Base-by-base conservation (phyloP, 2,797 vertebrate genomes). In the Siniperca undulata region DNA sequence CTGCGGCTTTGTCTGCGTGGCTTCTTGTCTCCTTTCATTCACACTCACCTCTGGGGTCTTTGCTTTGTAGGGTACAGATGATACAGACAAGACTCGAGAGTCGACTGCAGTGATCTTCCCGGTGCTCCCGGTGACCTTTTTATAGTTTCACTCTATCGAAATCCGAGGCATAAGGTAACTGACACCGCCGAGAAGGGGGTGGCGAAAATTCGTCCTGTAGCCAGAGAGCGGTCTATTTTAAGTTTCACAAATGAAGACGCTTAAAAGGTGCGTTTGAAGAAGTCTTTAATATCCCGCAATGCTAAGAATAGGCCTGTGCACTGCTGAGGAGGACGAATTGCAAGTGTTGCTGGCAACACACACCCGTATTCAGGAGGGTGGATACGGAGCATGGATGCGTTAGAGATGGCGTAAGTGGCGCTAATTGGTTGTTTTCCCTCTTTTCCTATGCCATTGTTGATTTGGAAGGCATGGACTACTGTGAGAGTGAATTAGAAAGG, bases 211-310 rank as follows among this genome's bases (percentile, higher is more conserved):
- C 75, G 72, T 67, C 88, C 92, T 68, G 86, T 74, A 58, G 93
- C 89, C 89, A 91, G 86, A 86, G 89, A 81, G 84, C 27, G 12
- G 68, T 93, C 96, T 97, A 97, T 97, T 96, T 96, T 96, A 92
- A 92, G 94, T 95, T 94, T 91, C 93, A 94, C 95, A 96, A 95
- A 94, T 90, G 93, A 96, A 96, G 96, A 96, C 95, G 95, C 96
- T 96, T 97, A 96, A 97, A 97, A 96, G 96, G 96, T 95, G 95
- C 93, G 95, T 93, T 96, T 95, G 95, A 94, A 96, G 94, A 96
- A 94, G 92, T 95, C 94, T 91, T 92, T 83, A 89, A 90, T 95
- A 91, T 92, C 87, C 83, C 84, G 70, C 61, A 79, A 40, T 83
- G 93, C 96, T 96, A 96, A 96, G 94, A 96, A 97, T 97, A 97